Evolutionary conservation across 2,888 invertebrate species (phyloP).

Genomic region (Magallana nippona): DNA sequence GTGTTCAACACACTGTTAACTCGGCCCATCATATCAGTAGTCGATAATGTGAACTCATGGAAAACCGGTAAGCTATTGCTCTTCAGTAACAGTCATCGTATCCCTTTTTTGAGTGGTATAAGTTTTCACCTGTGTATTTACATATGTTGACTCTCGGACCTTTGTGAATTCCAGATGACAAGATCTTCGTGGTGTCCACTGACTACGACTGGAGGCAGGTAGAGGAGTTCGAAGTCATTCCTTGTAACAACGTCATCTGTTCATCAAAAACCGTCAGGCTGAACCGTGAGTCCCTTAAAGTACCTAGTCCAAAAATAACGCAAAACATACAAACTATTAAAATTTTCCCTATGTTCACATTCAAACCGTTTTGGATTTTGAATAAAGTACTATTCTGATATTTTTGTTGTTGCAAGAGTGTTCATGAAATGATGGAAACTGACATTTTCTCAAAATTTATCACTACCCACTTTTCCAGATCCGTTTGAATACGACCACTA

Average conservation of each 20-base stretch:
- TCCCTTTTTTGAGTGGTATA: no score
- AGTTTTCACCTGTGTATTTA: no score
- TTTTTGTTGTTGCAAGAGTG: no score
- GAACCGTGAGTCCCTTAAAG: neutral
- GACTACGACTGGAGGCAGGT: conserved; percentile 67
- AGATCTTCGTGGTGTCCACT: conserved; percentile 65
- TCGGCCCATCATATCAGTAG: neutral
- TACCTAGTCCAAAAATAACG: neutral
- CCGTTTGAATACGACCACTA: conserved; percentile 52
- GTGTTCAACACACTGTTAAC: neutral
- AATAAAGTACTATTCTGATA: no score
- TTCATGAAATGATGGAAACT: neutral
- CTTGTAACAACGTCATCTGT: conserved; percentile 48
- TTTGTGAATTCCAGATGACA: conserved; percentile 59
- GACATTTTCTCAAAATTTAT: neutral
- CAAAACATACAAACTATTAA: no score
- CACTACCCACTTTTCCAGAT: conserved; percentile 35
- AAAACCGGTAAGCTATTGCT: neutral
- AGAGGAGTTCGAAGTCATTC: conserved; percentile 60
- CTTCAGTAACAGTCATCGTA: no score
- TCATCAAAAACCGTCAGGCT: neutral
- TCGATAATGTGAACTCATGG: neutral
- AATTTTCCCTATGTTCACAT: neutral
- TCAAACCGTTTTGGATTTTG: no score
- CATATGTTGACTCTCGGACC: no score